phyloP scores from a whole-genome alignment of 2,888 invertebrate genomes.

The Zygaena filipendulae region DNA sequence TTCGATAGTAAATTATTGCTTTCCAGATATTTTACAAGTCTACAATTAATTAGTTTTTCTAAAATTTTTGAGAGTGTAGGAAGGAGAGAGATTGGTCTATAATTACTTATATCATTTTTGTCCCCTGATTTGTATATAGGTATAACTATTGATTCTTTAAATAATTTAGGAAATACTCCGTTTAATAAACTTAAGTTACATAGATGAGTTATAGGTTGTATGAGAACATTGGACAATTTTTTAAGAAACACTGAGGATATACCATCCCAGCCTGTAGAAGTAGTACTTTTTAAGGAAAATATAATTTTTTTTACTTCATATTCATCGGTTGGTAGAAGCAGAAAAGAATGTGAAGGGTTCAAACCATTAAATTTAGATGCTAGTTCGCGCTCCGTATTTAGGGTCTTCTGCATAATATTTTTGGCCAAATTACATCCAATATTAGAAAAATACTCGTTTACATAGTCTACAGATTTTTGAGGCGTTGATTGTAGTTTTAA shows the following conservation, averaged over 20 bases:
- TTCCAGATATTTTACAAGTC: conserved; percentile 1
- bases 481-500: neutral
- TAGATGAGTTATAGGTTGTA: neutral
- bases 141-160: neutral
- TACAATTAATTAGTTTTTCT: conserved; percentile 1
- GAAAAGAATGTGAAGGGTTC: neutral
- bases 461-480: neutral
- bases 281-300: neutral
- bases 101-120: neutral
- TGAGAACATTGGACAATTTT: neutral
- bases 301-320: conserved; percentile 1
- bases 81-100: conserved; percentile 2
- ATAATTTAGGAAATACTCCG: conserved; percentile 1
- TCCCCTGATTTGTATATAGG: conserved; percentile 1
- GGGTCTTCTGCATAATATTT: too few species aligned
- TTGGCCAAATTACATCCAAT: too few species aligned
- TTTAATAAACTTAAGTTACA: conserved; percentile 1
- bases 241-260: neutral
- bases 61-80: conserved; percentile 1
- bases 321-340: neutral
- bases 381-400: too few species aligned
- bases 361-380: neutral
- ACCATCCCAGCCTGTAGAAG: neutral
- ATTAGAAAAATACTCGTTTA: neutral
- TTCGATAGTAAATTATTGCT: neutral